Base-by-base conservation (phyloP, 92 coral and sea anemone species). In the Parazoanthus darwini region DNA sequence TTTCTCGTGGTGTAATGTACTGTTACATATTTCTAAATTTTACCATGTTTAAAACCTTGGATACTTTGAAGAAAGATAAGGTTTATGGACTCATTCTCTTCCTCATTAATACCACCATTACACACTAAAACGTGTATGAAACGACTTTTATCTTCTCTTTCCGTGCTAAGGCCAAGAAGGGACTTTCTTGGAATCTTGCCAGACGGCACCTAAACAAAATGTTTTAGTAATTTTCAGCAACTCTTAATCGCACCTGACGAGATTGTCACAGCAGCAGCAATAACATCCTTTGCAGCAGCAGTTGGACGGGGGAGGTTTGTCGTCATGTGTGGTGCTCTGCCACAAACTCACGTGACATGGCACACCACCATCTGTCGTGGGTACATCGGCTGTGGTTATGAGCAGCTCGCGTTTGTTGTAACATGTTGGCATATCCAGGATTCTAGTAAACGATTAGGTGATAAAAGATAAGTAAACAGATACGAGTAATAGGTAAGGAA, bases 331-430 rank as follows among this genome's bases (percentile, higher is more conserved):
- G 13, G 86, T 68, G 10, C 48, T 63, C 37, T 66, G 74, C 76
- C 86, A 82, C 22, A 82, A 56, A 42, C n/a, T 67, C 77, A 67
- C 59, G 65, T 82, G 86, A 68, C 77, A 82, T n/a, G 77, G 77
- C 15, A 37, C 86, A 8, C 86, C 77, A 6, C 18, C 67, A 38
- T 44, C 63, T 33, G 77, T 42, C 4, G 42, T 26, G 46, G 68
- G 23, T 25, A 82, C 38, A 39, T 68, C 78, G 8, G 63, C 58
- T 51, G 77, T 67, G 9, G 54, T 68, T 44, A 82, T 82, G 13
- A 82, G 86, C 36, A 82, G 78, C 77, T 82, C 86, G 10, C 86
- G 86, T 38, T 82, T 82, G 63, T 70, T 82, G 65, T 82, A 82
- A 26, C 86, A 82, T 43, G 86, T 15, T 33, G 86, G 86, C 86